Conservation (phyloP, 2,113 vertebrate genomes). For the Numenius arquata region DNA sequence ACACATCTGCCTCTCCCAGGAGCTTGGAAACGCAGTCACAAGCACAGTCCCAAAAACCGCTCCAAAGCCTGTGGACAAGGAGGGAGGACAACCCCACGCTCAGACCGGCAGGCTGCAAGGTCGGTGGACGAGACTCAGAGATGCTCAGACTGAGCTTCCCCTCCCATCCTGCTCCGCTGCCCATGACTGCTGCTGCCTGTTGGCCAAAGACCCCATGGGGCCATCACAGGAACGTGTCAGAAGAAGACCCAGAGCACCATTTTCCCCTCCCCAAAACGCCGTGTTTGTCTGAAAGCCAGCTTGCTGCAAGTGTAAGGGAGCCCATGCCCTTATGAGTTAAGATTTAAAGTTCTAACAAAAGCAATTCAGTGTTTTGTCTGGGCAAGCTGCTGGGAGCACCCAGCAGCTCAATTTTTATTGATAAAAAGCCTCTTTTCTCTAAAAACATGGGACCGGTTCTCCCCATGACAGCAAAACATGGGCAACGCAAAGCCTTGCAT, state of each 20-base stretch:
- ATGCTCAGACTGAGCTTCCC: not conserved
- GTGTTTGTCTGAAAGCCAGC: not conserved
- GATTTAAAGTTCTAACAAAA: not conserved
- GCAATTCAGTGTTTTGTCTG: not conserved
- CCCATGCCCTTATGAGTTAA: not conserved
- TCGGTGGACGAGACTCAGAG: not conserved
- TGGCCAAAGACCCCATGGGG: fast-evolving
- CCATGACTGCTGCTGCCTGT: not conserved
- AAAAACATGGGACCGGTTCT: not conserved
- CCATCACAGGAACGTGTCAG: fast-evolving
- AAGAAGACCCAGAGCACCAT: not conserved
- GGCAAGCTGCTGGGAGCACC: not conserved
- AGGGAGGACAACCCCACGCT: not conserved
- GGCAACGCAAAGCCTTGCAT: not conserved
- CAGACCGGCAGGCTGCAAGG: not conserved
- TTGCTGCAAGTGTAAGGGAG: not conserved
- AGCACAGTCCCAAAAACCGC: not conserved
- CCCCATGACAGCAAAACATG: not conserved
- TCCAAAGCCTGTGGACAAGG: not conserved
- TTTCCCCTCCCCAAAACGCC: not conserved
- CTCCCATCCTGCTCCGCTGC: not conserved
- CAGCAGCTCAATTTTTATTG: slow-evolving; percentile 1
- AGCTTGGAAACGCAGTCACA: not conserved
- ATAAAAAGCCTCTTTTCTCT: not conserved
- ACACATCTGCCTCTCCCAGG: not conserved